Evolutionary conservation across 1,140 invertebrate genomes (phyloP).

Genomic region (Harpegnathos saltator): DNA sequence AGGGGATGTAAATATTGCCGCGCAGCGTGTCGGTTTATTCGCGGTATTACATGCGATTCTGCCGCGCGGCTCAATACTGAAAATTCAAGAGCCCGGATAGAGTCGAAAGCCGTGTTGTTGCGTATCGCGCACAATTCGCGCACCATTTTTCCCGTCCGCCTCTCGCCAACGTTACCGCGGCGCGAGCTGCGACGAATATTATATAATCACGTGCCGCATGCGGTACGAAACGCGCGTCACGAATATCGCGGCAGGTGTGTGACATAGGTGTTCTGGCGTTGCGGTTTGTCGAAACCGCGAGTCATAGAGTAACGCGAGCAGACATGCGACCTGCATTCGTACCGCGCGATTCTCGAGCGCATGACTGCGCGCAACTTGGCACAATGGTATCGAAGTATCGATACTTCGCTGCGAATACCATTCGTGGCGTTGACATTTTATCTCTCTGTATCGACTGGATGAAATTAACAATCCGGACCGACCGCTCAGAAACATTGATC

Average conservation of each 20-base stretch:
- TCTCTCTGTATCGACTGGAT: neutral
- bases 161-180: conserved; percentile 13
- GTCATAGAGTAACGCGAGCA: conserved; percentile 77
- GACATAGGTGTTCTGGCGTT: conserved; percentile 76
- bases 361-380: conserved; percentile 15
- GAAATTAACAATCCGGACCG: neutral
- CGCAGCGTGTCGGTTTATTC: neutral
- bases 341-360: conserved; percentile 48
- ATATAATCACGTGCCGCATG: conserved; percentile 72
- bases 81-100: conserved; percentile 31
- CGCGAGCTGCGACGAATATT: conserved; percentile 70
- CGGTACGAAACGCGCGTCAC: conserved; percentile 77
- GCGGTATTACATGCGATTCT: neutral
- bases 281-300: conserved; percentile 80
- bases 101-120: neutral
- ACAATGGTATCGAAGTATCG: neutral
- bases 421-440: neutral
- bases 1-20: conserved; percentile 2
- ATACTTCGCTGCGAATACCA: neutral
- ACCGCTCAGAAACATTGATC: neutral
- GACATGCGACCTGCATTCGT: conserved; percentile 78
- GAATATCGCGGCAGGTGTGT: conserved; percentile 71
- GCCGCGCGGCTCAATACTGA: conserved; percentile 1
- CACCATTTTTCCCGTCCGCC: conserved; percentile 32
- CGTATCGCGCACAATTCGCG: neutral